Percentiles rank a stretch among this genome's conserved stretches.
Conservation (phyloP, 2,797 vertebrate genomes). For the Picus viridis region DNA sequence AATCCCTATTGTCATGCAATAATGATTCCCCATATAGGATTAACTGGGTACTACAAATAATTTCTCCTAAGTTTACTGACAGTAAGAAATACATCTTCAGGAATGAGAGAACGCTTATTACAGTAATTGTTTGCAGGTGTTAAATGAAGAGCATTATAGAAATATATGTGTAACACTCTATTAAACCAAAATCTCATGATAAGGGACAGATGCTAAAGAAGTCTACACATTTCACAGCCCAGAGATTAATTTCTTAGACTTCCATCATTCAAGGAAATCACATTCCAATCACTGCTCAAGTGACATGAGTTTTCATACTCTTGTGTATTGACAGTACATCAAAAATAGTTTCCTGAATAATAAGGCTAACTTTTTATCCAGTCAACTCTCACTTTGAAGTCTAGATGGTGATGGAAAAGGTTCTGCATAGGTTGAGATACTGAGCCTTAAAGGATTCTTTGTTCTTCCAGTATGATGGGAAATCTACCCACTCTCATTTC, state of each 20-base stretch:
- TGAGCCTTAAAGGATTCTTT: slow-evolving; percentile 60
- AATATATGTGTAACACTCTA: slow-evolving; percentile 9
- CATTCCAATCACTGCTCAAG: slow-evolving; percentile 47
- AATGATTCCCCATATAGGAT: not conserved
- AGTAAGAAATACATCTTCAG: not conserved
- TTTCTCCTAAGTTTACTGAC: not conserved
- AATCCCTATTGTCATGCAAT: not conserved
- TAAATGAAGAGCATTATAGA: slow-evolving; percentile 21
- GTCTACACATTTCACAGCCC: not conserved
- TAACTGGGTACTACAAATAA: not conserved
- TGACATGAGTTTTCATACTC: slow-evolving; percentile 51
- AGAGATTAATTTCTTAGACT: slow-evolving; percentile 41
- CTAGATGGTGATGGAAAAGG: slow-evolving; percentile 44
- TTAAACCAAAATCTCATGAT: slow-evolving; percentile 20
- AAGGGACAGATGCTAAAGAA: slow-evolving; percentile 23
- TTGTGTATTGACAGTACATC: slow-evolving; percentile 34
- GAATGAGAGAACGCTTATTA: slow-evolving; percentile 9
- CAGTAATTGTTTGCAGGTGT: slow-evolving; percentile 51
- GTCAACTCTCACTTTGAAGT: slow-evolving; percentile 54
- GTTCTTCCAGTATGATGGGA: slow-evolving; percentile 45
- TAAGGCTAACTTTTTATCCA: slow-evolving; percentile 44
- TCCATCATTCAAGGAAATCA: slow-evolving; percentile 26
- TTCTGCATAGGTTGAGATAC: slow-evolving; percentile 11
- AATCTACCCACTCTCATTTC: slow-evolving; percentile 46
- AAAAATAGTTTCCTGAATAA: slow-evolving; percentile 45